Evolutionary conservation across 2,888 invertebrate species (phyloP).

Genomic region (Campoletis raptor): DNA sequence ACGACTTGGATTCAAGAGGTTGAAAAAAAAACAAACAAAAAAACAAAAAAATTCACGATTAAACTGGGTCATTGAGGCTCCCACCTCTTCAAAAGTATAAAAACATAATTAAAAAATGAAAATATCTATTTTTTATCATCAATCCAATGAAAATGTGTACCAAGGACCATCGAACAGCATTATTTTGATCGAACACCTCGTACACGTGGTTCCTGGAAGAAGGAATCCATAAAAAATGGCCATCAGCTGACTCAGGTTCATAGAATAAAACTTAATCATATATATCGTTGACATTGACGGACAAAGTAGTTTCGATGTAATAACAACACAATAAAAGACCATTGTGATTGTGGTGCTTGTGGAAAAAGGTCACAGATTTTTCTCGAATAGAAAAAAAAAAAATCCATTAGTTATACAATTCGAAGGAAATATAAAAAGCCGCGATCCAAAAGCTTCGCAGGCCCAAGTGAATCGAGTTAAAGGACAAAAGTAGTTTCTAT

Average conservation of each 20-base stretch:
- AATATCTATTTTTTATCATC: neutral
- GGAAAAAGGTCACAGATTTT: neutral
- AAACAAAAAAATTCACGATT: too few relatives aligned
- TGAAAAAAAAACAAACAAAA: neutral
- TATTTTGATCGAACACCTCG: neutral
- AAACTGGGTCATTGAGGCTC: neutral
- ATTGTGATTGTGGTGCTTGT: neutral
- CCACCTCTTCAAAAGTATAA: neutral
- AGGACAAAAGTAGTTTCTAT: slow-evolving; percentile 28
- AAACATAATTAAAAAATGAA: neutral
- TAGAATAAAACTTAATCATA: neutral
- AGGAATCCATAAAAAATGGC: neutral
- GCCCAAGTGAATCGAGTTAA: slow-evolving; percentile 10
- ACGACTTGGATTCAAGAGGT: neutral
- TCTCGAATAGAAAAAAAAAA: neutral
- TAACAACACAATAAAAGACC: neutral
- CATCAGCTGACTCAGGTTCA: neutral
- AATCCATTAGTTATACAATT: slow-evolving; percentile 51
- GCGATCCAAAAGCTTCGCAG: neutral
- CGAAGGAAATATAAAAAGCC: slow-evolving; percentile 19
- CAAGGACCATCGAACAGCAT: neutral
- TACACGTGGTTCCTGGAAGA: neutral
- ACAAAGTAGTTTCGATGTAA: neutral
- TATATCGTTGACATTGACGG: neutral
- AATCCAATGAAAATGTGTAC: neutral